A percentile compares a stretch with the other conserved stretches of the same genome.
Evolutionary conservation across 2,113 vertebrate genomes (phyloP).

Genomic region (Tetraodon nigroviridis): DNA sequence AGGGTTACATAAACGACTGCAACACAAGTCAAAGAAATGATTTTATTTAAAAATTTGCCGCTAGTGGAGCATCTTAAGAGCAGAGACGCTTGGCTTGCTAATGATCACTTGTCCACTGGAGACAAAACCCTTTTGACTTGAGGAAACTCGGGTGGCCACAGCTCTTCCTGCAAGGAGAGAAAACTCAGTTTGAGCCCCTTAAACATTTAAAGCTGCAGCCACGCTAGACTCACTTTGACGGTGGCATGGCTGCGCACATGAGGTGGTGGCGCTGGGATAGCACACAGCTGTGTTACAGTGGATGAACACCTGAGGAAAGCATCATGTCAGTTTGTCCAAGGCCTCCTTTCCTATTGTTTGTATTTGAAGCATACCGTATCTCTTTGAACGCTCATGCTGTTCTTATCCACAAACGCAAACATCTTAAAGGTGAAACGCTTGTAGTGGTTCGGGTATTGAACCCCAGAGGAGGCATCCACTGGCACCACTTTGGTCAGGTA

Average conservation of each 20-base stretch:
- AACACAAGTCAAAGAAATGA: conserved; percentile 12
- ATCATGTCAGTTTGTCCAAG: background rate
- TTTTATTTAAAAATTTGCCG: conserved; percentile 42
- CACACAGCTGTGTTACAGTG: conserved; percentile 69
- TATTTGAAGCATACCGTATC: conserved; percentile 45
- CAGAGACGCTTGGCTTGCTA: background rate
- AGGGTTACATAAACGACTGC: background rate
- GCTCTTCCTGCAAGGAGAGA: conserved; percentile 44
- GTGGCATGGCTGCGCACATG: conserved; percentile 59
- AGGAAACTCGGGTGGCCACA: background rate
- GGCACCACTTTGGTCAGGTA: conserved; percentile 60
- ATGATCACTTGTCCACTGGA: conserved; percentile 65
- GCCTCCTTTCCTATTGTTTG: background rate
- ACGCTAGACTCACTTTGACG: conserved; percentile 57
- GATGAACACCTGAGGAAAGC: conserved; percentile 59
- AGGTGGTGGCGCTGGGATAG: conserved; percentile 35
- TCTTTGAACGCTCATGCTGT: background rate
- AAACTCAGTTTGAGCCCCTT: background rate
- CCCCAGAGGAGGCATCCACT: conserved; percentile 49
- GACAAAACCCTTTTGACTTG: conserved; percentile 34
- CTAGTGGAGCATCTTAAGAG: background rate
- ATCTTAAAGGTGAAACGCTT: conserved; percentile 69
- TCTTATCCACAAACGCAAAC: conserved; percentile 66
- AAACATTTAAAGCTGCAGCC: background rate
- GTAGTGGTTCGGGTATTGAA: conserved; percentile 61